phyloP scores from a whole-genome alignment of 2,888 invertebrate species.

The Rhorus exstirpatorius region DNA sequence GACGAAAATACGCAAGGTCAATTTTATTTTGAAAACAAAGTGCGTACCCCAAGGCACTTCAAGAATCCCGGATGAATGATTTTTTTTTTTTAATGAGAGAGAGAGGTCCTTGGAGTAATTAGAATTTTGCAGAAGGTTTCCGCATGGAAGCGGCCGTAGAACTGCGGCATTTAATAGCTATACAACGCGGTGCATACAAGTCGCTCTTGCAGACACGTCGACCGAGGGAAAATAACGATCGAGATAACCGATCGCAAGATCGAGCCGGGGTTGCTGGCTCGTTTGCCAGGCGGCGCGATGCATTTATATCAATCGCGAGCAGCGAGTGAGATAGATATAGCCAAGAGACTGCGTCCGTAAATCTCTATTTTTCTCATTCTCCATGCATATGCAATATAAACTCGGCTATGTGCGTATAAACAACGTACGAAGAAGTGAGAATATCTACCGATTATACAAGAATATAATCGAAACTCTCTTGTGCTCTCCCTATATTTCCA shows the following conservation, averaged over 20 bases:
- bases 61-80: constrained; percentile 35
- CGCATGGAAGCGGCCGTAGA: constrained; percentile 74
- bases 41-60: not conserved
- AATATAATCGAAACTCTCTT: constrained; percentile 4
- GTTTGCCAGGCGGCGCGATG: constrained; percentile 84
- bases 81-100: constrained; percentile 46
- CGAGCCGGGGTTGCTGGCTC: constrained; percentile 74
- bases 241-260: constrained; percentile 75
- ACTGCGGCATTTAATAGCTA: constrained; percentile 67
- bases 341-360: constrained; percentile 11
- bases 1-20: too few relatives aligned
- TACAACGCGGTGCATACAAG: constrained; percentile 13
- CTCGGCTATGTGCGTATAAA: constrained; percentile 46
- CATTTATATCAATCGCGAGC: constrained; percentile 84
- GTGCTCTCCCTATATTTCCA: constrained; percentile 58
- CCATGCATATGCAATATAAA: constrained; percentile 83
- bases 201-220: constrained; percentile 32
- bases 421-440: constrained; percentile 38
- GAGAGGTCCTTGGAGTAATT: constrained; percentile 69
- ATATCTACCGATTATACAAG: constrained; percentile 35
- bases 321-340: constrained; percentile 1
- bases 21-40: too few relatives aligned
- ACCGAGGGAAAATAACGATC: constrained; percentile 81
- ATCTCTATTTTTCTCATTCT: constrained; percentile 46
- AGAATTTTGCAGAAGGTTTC: constrained; percentile 75